These are phyloP conservation scores for Myocastor coypus DNA, from an alignment of 2,113 vertebrate genomes.

Conservation along the genomic window DNA sequence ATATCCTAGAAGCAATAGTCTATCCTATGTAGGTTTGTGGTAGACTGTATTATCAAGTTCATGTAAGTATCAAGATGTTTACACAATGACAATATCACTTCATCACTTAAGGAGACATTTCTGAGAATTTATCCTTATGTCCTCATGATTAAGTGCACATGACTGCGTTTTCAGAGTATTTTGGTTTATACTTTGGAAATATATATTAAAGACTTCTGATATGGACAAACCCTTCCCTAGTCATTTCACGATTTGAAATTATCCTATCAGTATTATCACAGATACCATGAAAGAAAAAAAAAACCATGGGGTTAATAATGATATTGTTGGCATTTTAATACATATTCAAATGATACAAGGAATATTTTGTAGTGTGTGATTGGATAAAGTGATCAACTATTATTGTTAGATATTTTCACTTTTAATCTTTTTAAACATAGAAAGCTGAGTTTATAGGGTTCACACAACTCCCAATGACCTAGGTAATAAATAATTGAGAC, in stretches of 20 bases:
- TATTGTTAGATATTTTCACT: constrained; percentile 42
- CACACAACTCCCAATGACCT: neutral
- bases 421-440: neutral
- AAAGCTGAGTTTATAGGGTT: neutral
- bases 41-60: neutral
- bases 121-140: neutral
- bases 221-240: neutral
- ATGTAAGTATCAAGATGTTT: neutral
- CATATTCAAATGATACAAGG: neutral
- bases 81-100: neutral
- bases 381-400: neutral
- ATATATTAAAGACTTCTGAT: neutral
- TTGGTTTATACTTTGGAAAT: neutral
- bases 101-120: neutral
- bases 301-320: constrained; percentile 1
- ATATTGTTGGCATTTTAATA: neutral
- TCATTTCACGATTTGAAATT: neutral
- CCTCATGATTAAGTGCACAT: neutral
- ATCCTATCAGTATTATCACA: neutral
- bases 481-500: neutral
- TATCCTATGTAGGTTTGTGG: neutral
- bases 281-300: neutral
- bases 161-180: neutral
- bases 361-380: constrained; percentile 3
- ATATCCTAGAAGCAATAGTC: neutral